Percentiles rank a stretch among this genome's conserved stretches.
These are phyloP conservation scores for Eciton burchellii DNA, from an alignment of 1,140 invertebrate genomes.

Conservation along the genomic window DNA sequence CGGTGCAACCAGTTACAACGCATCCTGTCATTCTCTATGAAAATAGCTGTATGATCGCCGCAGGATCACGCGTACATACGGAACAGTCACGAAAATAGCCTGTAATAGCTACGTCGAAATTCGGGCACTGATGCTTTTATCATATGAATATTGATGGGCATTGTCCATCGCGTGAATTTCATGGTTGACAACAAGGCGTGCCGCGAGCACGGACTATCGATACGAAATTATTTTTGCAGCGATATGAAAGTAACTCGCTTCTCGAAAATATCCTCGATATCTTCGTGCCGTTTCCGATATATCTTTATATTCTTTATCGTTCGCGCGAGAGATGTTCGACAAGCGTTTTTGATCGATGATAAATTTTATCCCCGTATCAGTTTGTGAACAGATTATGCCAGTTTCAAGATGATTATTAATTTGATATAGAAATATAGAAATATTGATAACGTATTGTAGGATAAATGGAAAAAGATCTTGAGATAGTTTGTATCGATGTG, in stretches of 20 bases:
- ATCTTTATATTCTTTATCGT: background rate
- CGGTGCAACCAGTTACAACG: constrained; percentile 3
- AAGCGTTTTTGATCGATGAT: background rate
- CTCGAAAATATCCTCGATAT: constrained; percentile 21
- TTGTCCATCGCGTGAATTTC: constrained; percentile 51
- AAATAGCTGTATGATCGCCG: constrained; percentile 34
- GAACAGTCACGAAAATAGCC: constrained; percentile 57
- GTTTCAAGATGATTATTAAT: background rate
- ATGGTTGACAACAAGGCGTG: constrained; percentile 10
- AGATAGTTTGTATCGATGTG: no score
- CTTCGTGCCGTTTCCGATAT: background rate
- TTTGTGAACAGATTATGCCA: background rate
- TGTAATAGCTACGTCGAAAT: constrained; percentile 54
- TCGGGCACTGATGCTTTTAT: constrained; percentile 57
- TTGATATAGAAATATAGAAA: constrained; percentile 2
- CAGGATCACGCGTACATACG: constrained; percentile 60
- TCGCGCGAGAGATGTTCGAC: background rate
- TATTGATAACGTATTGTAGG: no score
- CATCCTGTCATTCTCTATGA: constrained; percentile 29
- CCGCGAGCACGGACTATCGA: constrained; percentile 16
- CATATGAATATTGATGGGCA: constrained; percentile 57
- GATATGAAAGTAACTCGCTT: constrained; percentile 1
- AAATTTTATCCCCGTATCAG: constrained; percentile 14
- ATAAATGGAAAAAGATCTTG: no score
- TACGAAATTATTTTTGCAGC: constrained; percentile 32